Conservation (phyloP, 2,888 invertebrate genomes). For the Xanthorhoe spadicearia region DNA sequence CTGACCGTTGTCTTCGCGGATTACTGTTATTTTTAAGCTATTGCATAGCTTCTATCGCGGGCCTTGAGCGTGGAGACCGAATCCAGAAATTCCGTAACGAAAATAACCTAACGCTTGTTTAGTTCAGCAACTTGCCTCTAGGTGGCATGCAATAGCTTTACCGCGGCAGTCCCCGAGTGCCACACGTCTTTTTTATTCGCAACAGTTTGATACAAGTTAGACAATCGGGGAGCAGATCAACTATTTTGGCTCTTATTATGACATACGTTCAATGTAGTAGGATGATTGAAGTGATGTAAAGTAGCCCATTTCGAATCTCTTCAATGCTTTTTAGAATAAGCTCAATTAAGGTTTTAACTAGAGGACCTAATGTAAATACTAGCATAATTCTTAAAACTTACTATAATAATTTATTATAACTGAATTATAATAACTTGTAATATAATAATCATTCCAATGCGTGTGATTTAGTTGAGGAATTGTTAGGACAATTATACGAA, state of each 20-base stretch:
- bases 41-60: too few relatives aligned
- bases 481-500: conserved; percentile 52
- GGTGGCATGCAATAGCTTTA: too few relatives aligned
- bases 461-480: conserved; percentile 61
- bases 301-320: conserved; percentile 38
- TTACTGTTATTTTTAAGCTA: too few relatives aligned
- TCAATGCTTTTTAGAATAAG: conserved; percentile 40
- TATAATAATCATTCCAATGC: conserved; percentile 71
- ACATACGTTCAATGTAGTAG: background rate
- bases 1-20: too few relatives aligned
- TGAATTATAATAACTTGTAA: conserved; percentile 36
- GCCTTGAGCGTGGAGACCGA: too few relatives aligned
- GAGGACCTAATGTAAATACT: conserved; percentile 63
- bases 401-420: conserved; percentile 31
- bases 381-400: conserved; percentile 46
- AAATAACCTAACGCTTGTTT: too few relatives aligned
- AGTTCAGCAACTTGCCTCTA: too few relatives aligned
- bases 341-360: conserved; percentile 56
- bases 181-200: too few relatives aligned
- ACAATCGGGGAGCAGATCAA: too few relatives aligned
- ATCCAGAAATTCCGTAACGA: too few relatives aligned
- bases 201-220: too few relatives aligned
- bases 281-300: background rate
- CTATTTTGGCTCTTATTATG: conserved; percentile 12
- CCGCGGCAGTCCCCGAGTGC: too few relatives aligned